Percentiles rank a stretch among this genome's conserved stretches.
Evolutionary conservation across 2,797 vertebrate species (phyloP).

Genomic region (Myripristis murdjan): DNA sequence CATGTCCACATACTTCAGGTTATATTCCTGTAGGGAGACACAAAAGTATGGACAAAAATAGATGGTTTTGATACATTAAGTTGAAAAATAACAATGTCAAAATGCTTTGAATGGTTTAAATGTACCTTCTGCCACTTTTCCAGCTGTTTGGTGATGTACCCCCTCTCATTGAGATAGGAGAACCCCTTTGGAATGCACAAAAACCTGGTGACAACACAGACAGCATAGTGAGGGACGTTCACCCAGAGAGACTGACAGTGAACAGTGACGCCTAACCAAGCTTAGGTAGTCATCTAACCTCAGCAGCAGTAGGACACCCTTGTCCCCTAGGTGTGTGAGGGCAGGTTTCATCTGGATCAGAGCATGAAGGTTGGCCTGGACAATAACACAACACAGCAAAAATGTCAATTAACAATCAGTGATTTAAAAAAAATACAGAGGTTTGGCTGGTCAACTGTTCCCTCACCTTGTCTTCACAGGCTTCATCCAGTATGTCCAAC

Average conservation of each 20-base stretch:
- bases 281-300: conserved; percentile 80
- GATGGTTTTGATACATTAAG: no score
- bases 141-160: conserved; percentile 97
- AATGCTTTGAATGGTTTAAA: no score
- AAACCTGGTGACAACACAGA: conserved; percentile 84
- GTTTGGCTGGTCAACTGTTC: background rate
- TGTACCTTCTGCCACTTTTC: conserved; percentile 99
- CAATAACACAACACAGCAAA: conserved; percentile 13
- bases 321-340: conserved; percentile 93
- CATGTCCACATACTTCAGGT: conserved; percentile 97
- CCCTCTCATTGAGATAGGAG: conserved; percentile 98
- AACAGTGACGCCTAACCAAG: no score
- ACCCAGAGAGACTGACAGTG: no score
- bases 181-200: conserved; percentile 99
- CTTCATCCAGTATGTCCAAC: conserved; percentile 93
- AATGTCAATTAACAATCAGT: background rate
- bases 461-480: conserved; percentile 93
- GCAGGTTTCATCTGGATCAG: conserved; percentile 95
- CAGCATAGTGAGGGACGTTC: no score
- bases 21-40: conserved; percentile 89
- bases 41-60: background rate
- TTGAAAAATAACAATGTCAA: no score
- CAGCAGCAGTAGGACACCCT: conserved; percentile 91
- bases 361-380: conserved; percentile 93
- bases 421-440: no score